phyloP scores from a whole-genome alignment of 1,140 invertebrate genomes.

The Drosophila willistoni region DNA sequence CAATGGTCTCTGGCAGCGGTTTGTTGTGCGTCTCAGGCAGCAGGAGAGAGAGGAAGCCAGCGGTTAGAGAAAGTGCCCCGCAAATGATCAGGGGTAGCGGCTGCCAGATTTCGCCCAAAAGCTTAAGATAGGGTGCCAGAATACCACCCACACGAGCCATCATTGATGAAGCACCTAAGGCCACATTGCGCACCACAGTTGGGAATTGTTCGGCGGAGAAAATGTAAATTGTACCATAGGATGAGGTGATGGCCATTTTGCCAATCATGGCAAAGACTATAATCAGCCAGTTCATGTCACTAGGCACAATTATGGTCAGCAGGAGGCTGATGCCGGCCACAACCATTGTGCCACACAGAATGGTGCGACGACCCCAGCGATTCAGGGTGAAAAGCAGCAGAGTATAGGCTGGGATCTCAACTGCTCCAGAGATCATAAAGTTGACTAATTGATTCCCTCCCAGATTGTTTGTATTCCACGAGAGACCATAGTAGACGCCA shows the following conservation, averaged over 20 bases:
- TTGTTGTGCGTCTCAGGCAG: conserved; percentile 91
- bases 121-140: conserved; percentile 89
- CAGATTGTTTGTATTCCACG: conserved; percentile 91
- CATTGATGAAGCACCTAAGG: conserved; percentile 90
- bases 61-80: conserved; percentile 86
- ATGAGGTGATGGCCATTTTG: conserved; percentile 92
- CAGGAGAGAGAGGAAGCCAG: conserved; percentile 87
- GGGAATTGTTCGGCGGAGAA: conserved; percentile 93
- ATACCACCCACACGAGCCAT: conserved; percentile 91
- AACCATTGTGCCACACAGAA: conserved; percentile 89
- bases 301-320: conserved; percentile 86
- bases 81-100: conserved; percentile 91
- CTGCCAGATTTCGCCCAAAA: conserved; percentile 87
- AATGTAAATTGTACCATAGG: conserved; percentile 91
- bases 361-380: conserved; percentile 88
- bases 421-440: conserved; percentile 89
- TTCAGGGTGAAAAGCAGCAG: conserved; percentile 89
- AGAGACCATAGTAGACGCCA: conserved; percentile 92
- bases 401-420: conserved; percentile 90
- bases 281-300: conserved; percentile 85
- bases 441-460: conserved; percentile 90
- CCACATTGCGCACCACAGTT: conserved; percentile 91
- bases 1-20: conserved; percentile 89
- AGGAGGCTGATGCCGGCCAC: conserved; percentile 87
- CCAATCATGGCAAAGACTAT: conserved; percentile 91